Conservation (phyloP, 1,140 invertebrate genomes). For the Eurosta solidaginis region DNA sequence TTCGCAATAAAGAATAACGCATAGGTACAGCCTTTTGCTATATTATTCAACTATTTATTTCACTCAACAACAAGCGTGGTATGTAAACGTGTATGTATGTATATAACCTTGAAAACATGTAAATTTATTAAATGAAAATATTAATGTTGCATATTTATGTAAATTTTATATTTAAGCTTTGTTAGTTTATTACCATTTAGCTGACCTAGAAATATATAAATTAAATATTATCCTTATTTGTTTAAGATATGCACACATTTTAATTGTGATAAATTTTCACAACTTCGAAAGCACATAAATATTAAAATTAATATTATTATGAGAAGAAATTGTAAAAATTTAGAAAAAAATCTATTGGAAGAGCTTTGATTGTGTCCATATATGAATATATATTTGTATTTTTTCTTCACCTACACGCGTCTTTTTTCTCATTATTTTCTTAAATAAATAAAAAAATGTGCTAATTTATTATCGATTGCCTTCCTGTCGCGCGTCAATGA, state of each 20-base stretch:
- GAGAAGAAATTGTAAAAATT: too few relatives aligned
- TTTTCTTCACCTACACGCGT: not conserved
- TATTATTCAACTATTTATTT: too few relatives aligned
- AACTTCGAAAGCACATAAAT: not conserved
- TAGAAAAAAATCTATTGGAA: too few relatives aligned
- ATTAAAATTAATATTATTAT: too few relatives aligned
- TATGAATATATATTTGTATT: not conserved
- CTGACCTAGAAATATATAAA: too few relatives aligned
- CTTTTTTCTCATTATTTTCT: not conserved
- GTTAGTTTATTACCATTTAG: not conserved
- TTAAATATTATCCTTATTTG: not conserved
- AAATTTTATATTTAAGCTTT: not conserved
- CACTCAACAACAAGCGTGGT: too few relatives aligned
- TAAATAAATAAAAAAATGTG: conserved; percentile 41
- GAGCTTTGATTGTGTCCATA: too few relatives aligned
- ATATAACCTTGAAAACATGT: not conserved
- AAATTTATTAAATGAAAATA: not conserved
- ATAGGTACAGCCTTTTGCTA: too few relatives aligned
- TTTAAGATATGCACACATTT: not conserved
- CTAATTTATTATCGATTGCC: conserved; percentile 53
- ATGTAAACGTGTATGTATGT: not conserved
- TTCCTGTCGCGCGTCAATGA: conserved; percentile 58
- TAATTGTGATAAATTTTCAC: not conserved
- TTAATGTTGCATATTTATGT: not conserved
- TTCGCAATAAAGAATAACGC: too few relatives aligned